Base-by-base conservation (phyloP, 2,888 invertebrate species). In the Smittia sp. region DNA sequence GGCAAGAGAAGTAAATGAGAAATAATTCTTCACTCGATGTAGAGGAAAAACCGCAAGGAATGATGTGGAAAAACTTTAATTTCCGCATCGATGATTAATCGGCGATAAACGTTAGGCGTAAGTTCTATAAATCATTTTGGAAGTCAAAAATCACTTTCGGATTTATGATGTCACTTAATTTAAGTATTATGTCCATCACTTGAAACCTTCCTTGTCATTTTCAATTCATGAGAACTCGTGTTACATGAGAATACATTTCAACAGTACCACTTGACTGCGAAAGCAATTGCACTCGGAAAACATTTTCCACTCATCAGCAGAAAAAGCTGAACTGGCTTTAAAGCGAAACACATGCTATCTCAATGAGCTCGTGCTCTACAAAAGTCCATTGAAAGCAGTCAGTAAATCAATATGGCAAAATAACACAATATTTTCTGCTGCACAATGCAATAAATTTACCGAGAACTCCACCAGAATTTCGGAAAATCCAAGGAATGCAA, bases 311-410 rank as follows among this genome's bases (percentile, higher is more conserved):
- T 67, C 41, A 20, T 69, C 69, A 69, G 54, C 54, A 69, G 1
- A 46, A 54, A 54, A 18, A 20, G 32, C 32, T 32, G 32, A 32
- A 9, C 9, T 32, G 32, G 32, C 32, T 32, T 32, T 58, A 54
- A 25, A 54, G n/a, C 11, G 69, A 54, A 69, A 54, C 69, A 69
- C 69, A 69, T 69, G 69, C 52, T 69, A 54, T 69, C 25, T 54
- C 69, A 54, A 52, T 27, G 18, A 20, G 39, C 38, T 69, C 69
- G 27, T 54, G 67, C 54, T 52, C 52, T 52, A 24, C 54, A 67
- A 22, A 24, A 41, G 39, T 69, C 54, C 41, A 24, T 27, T 39
- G 18, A 46, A 69, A 25, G 38, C 25, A 69, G 69, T 54, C 54
- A 69, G 69, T 69, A 69, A 69, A 54, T 69, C 54, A 69, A 69